Conservation (phyloP, 2,113 vertebrate species). For the Leptocoma aspasia region DNA sequence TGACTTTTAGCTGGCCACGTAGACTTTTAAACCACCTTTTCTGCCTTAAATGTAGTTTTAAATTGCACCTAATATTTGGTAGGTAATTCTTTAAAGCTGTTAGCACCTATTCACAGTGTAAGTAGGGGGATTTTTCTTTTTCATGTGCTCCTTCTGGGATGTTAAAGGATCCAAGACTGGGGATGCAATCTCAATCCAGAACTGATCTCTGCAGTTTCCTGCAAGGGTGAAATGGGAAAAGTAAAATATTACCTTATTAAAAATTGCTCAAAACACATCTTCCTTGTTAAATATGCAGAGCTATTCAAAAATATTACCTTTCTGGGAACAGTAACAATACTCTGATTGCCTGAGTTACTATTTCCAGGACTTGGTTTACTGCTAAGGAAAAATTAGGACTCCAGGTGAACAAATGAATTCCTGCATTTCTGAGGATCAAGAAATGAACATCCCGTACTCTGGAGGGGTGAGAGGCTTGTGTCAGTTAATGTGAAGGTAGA, state of each 20-base stretch:
- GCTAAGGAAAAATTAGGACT: constrained; percentile 32
- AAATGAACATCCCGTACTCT: neutral
- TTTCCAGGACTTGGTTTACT: constrained; percentile 24
- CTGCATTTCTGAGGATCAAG: neutral
- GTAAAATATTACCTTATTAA: constrained; percentile 65
- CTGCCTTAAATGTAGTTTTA: constrained; percentile 63
- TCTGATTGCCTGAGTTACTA: constrained; percentile 48
- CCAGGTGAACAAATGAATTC: neutral
- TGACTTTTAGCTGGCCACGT: constrained; percentile 57
- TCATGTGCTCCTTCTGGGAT: constrained; percentile 55
- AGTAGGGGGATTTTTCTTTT: constrained; percentile 63
- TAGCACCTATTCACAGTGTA: constrained; percentile 57
- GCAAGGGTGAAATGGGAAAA: constrained; percentile 37
- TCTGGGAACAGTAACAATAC: constrained; percentile 52
- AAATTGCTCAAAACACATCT: constrained; percentile 58
- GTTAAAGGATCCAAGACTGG: constrained; percentile 51
- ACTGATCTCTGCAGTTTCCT: constrained; percentile 50
- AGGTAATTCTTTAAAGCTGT: constrained; percentile 69
- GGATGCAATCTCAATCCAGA: constrained; percentile 45
- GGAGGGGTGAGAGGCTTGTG: neutral
- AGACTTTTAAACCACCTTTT: constrained; percentile 63
- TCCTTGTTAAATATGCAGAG: constrained; percentile 61
- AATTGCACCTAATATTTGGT: constrained; percentile 67
- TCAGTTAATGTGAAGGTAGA: neutral
- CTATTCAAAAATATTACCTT: constrained; percentile 61